These are phyloP conservation scores for Eulithis prunata DNA, from an alignment of 2,888 invertebrate species.

Conservation along the genomic window DNA sequence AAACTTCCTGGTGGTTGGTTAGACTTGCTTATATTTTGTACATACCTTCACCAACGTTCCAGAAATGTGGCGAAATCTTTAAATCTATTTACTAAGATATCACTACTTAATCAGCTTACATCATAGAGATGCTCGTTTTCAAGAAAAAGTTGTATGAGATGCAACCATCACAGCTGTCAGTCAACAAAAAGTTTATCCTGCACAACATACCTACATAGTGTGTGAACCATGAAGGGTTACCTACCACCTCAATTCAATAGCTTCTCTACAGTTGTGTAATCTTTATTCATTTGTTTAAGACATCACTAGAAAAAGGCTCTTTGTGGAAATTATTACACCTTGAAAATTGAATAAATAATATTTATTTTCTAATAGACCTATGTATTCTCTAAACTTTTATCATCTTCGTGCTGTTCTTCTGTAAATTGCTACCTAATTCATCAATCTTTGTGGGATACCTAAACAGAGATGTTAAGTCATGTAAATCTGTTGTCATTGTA, in stretches of 20 bases:
- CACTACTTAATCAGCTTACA: neutral
- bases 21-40: neutral
- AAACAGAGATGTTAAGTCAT: too few relatives aligned
- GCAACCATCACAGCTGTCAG: constrained; percentile 17
- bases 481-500: too few relatives aligned
- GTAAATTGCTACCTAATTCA: too few relatives aligned
- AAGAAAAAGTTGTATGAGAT: neutral
- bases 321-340: too few relatives aligned
- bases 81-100: neutral
- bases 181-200: constrained; percentile 3
- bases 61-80: constrained; percentile 13
- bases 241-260: neutral
- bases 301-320: neutral
- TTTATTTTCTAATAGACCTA: too few relatives aligned
- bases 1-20: neutral
- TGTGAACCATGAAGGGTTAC: constrained; percentile 13
- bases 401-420: too few relatives aligned
- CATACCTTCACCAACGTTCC: constrained; percentile 9
- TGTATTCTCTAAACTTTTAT: too few relatives aligned
- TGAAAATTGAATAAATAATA: too few relatives aligned
- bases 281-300: neutral
- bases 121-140: neutral
- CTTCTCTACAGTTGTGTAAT: constrained; percentile 11
- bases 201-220: too few relatives aligned
- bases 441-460: too few relatives aligned